phyloP scores from a whole-genome alignment of 23 tunicate species.

The Phallusia fumigata region DNA sequence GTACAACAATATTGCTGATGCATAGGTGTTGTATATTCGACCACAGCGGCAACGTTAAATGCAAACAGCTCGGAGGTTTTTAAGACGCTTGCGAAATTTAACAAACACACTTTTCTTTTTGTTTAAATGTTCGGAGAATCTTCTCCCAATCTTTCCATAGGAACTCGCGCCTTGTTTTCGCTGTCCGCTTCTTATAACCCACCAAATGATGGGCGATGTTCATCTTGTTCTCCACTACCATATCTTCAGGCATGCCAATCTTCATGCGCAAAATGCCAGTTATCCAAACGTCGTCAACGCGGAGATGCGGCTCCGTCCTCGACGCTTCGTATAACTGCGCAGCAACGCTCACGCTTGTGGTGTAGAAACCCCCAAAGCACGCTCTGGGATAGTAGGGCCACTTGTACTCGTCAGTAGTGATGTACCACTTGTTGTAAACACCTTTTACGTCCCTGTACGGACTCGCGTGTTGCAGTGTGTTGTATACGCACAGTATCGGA shows the following conservation, averaged over 20 bases:
- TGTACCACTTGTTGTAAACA: too few species aligned
- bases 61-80: too few species aligned
- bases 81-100: not conserved
- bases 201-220: not conserved
- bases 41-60: too few species aligned
- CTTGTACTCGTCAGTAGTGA: too few species aligned
- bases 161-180: not conserved
- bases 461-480: too few species aligned
- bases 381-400: too few species aligned
- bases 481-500: too few species aligned
- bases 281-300: constrained; percentile 3
- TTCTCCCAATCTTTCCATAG: not conserved
- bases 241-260: constrained; percentile 20
- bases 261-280: constrained; percentile 17
- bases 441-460: not conserved
- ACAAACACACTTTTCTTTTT: not conserved
- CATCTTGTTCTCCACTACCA: not conserved
- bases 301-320: not conserved
- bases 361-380: too few species aligned
- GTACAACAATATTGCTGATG: too few species aligned
- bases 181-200: not conserved
- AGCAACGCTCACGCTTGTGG: too few species aligned
- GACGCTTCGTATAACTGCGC: not conserved
- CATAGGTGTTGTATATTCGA: too few species aligned
- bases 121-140: not conserved